Percentiles rank a stretch among this genome's conserved stretches.
phyloP scores from a whole-genome alignment of 2,113 vertebrate genomes.

The Chionodraco myersi region DNA sequence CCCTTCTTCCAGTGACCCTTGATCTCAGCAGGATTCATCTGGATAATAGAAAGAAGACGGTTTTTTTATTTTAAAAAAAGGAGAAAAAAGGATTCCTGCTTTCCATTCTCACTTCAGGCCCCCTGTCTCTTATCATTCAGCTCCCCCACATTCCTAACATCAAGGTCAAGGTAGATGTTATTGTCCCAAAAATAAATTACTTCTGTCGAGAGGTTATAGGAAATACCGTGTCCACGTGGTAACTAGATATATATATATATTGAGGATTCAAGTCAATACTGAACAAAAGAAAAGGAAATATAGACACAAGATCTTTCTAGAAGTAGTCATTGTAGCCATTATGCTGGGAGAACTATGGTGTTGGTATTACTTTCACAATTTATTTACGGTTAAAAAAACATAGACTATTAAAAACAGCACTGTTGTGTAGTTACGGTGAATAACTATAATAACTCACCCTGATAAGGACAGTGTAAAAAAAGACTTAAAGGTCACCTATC shows the following conservation, averaged over 20 bases:
- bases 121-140: conserved; percentile 18
- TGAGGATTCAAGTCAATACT: conserved; percentile 42
- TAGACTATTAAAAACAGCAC: too few relatives aligned
- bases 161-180: conserved; percentile 61
- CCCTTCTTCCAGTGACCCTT: conserved; percentile 13
- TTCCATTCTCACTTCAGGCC: conserved; percentile 5
- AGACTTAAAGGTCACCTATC: too few relatives aligned
- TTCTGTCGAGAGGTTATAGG: conserved; percentile 35
- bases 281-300: conserved; percentile 43
- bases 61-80: not conserved
- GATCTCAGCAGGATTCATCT: conserved; percentile 14
- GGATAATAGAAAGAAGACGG: not conserved
- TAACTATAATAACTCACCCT: too few relatives aligned
- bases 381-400: too few relatives aligned
- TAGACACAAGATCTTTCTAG: conserved; percentile 10
- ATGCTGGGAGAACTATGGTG: not conserved
- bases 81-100: conserved; percentile 6
- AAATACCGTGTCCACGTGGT: conserved; percentile 43
- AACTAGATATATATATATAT: conserved; percentile 43
- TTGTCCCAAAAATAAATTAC: conserved; percentile 67
- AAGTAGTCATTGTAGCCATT: conserved; percentile 13
- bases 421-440: too few relatives aligned
- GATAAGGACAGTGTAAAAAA: too few relatives aligned
- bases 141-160: conserved; percentile 40
- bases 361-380: too few relatives aligned